Evolutionary conservation across 2,113 vertebrate species (phyloP), one percentile per base, ranked within the genome.

Genomic region (Sapajus apella): DNA sequence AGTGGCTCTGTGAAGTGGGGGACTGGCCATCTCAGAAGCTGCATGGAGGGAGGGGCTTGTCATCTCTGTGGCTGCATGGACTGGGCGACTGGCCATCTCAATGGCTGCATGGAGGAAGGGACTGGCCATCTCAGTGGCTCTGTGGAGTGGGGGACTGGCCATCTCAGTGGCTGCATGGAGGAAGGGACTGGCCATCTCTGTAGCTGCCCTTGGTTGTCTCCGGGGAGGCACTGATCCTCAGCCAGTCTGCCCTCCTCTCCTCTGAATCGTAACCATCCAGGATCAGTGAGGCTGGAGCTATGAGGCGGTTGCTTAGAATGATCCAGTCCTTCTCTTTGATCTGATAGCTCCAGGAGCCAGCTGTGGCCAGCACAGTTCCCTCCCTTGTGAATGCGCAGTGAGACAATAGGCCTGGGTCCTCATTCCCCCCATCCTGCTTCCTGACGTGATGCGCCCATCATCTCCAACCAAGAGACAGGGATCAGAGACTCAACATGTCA

Each of bases 1-100:
- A 2, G 11, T 2, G 4, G 27, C 27, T 64, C 27, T 5, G 0
- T 0, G 14, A 43, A 72, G 17, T 3, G 13, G 30, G 17, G 47
- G 14, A 0, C 8, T 40, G 14, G 3, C 14, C 18, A 2, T 27
- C 72, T 55, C 61, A 6, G 27, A 0, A 2, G 27, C 61, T 32
- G 13, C 30, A 32, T 32, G 30, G 30, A 27, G 56, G 8, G 56
- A 25, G 8, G 56, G 56, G 0, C 56, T 58, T 0, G 56, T 3
- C 56, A 23, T 58, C 21, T 23, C 20, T 0, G 56, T 8, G 0
- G 56, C 56, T 58, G 27, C 5, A 0, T 0, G 11, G 55, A 76
- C 11, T 2, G 6, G n/a, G 17, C 47, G 11, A 0, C 6, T 47
- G 14, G 4, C 18, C 13, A 2, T 27, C 76, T 55, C 61, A 0